Percentiles rank a stretch among this genome's conserved stretches.
Conservation (phyloP, 2,797 vertebrate species). For the Parauchenoglanis punctatus region DNA sequence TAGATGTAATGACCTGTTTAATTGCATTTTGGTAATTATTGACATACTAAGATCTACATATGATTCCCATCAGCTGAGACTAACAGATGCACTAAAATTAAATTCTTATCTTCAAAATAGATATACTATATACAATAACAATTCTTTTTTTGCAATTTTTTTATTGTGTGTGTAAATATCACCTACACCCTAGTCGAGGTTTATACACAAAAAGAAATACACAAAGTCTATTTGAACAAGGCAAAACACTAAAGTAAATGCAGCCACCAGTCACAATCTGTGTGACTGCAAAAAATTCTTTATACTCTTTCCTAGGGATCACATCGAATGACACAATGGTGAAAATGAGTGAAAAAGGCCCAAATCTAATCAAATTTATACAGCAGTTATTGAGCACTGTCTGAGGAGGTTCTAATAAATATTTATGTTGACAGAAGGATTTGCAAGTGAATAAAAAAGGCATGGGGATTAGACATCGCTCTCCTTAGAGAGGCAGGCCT, state of each 20-base stretch:
- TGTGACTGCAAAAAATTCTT: constrained; percentile 39
- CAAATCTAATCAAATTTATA: constrained; percentile 73
- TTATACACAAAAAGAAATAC: not conserved
- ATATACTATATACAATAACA: not conserved
- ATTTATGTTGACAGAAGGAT: constrained; percentile 83
- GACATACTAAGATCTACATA: constrained; percentile 22
- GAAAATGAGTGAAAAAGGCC: constrained; percentile 56
- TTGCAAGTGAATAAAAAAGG: constrained; percentile 84
- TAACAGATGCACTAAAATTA: not conserved
- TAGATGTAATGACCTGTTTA: constrained; percentile 23
- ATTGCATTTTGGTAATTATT: constrained; percentile 28
- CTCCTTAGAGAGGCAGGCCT: constrained; percentile 79
- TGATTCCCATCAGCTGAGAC: constrained; percentile 9
- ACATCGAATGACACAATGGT: constrained; percentile 45
- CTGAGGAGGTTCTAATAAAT: constrained; percentile 79
- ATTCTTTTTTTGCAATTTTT: not conserved
- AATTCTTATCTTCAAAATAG: not conserved
- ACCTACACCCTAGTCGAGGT: not conserved
- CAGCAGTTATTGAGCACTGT: constrained; percentile 72
- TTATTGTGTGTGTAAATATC: not conserved
- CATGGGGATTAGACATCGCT: constrained; percentile 82
- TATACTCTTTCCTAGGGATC: constrained; percentile 55
- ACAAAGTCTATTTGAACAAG: not conserved
- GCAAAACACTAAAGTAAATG: constrained; percentile 4
- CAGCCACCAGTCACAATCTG: constrained; percentile 29